Evolutionary conservation across 2,113 vertebrate genomes (phyloP), one percentile per base, ranked within the genome.

Genomic region (Anthoscopus minutus): DNA sequence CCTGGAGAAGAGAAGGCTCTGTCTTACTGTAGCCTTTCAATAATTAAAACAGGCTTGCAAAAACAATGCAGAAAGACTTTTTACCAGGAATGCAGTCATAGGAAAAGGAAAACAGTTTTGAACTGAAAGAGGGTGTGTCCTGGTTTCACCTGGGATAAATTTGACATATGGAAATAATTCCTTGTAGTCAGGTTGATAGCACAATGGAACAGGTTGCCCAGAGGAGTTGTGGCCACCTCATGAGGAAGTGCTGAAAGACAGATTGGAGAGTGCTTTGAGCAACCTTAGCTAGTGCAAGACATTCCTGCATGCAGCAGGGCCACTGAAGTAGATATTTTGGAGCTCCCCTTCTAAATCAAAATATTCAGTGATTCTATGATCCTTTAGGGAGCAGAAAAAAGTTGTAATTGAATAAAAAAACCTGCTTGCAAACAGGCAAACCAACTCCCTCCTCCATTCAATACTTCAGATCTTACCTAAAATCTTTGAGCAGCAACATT

Each of bases 381-480:
- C 25, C 8, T 69, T 2, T 4, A 40, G 12, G 9, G 18, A 54
- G 7, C 27, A 27, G 10, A 19, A 5, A 47, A 77, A 76, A n/a
- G 9, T 13, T 65, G 2, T 18, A 61, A 45, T 37, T 18, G 2
- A 74, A 74, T 27, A 7, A 65, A 73, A 56, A 35, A 54, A 2
- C 0, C 1, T 3, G 1, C 25, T 6, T 24, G 4, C 22, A 23
- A 27, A 53, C 24, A 28, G 47, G 15, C 2, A 27, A n/a, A n/a
- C 15, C 10, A 31, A 13, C 3, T 4, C 5, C 10, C 3, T 11
- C 5, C 8, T 9, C 3, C 4, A 27, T 47, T 37, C 37, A 51
- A 33, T 38, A 48, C 7, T 64, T 79, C 38, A 51, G 17, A 64
- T 35, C 10, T 66, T 67, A 37, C 33, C 13, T n/a, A 42, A 84